phyloP scores from a whole-genome alignment of 2,888 invertebrate species.

The Pammene aurita region DNA sequence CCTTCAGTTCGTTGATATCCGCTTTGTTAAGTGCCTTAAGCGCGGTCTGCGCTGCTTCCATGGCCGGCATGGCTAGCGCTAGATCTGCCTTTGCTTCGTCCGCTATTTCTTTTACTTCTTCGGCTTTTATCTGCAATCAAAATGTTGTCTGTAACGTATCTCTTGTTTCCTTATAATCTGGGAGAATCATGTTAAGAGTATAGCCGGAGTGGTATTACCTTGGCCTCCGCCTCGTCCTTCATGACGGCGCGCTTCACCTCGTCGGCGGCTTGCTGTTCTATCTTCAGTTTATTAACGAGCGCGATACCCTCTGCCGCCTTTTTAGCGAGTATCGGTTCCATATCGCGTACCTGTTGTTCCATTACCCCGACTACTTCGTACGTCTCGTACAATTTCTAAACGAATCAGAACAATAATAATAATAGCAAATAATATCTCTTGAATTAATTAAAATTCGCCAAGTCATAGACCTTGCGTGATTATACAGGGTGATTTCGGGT shows the following conservation, averaged over 20 bases:
- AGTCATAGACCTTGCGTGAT: too few relatives aligned
- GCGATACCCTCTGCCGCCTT: slow-evolving; percentile 90
- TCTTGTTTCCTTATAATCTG: too few relatives aligned
- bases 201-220: slow-evolving; percentile 71
- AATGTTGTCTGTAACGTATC: neutral
- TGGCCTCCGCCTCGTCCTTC: slow-evolving; percentile 92
- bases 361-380: slow-evolving; percentile 91
- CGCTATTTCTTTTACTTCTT: slow-evolving; percentile 91
- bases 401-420: neutral
- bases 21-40: slow-evolving; percentile 93
- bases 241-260: slow-evolving; percentile 90
- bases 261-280: slow-evolving; percentile 92
- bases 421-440: too few relatives aligned
- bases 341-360: slow-evolving; percentile 91
- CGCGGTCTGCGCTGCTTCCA: slow-evolving; percentile 92
- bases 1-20: slow-evolving; percentile 95
- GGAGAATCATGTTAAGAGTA: too few relatives aligned
- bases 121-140: slow-evolving; percentile 87
- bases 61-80: slow-evolving; percentile 92
- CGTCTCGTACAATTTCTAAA: slow-evolving; percentile 90
- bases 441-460: too few relatives aligned
- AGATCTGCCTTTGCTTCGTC: slow-evolving; percentile 95
- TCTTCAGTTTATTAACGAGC: slow-evolving; percentile 88
- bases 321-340: slow-evolving; percentile 91
- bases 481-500: too few relatives aligned